Conservation (phyloP, 92 coral and sea anemone genomes). For the Galaxea fascicularis region DNA sequence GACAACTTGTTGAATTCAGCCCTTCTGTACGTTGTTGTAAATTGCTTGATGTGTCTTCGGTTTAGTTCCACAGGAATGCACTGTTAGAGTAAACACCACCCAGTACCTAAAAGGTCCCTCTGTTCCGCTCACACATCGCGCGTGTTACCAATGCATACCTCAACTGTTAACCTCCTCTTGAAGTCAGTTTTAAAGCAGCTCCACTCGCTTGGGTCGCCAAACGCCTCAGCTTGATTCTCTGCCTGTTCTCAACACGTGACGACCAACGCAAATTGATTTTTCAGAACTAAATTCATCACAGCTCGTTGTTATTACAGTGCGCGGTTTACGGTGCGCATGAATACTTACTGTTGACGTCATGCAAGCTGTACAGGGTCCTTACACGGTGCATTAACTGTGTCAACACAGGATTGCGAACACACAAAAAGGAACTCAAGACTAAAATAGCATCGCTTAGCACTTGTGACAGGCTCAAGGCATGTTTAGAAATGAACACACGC, state of each 20-base stretch:
- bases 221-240: not conserved
- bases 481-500: conserved; percentile 31
- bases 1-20: too few relatives aligned
- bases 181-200: not conserved
- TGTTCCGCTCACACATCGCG: conserved; percentile 13
- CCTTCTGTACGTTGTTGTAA: not conserved
- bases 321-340: conserved; percentile 10
- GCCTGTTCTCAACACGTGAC: not conserved
- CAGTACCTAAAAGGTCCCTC: conserved; percentile 22
- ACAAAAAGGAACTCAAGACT: conserved; percentile 34
- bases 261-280: conserved; percentile 8
- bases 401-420: conserved; percentile 25
- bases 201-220: not conserved
- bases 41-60: conserved; percentile 7
- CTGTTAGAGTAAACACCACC: conserved; percentile 27
- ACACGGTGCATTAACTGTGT: conserved; percentile 45
- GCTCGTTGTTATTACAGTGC: not conserved
- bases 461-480: conserved; percentile 37
- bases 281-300: not conserved
- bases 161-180: not conserved
- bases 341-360: conserved; percentile 30
- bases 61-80: conserved; percentile 75
- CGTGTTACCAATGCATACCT: conserved; percentile 32
- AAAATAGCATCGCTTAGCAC: conserved; percentile 35
- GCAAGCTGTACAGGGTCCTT: conserved; percentile 5